phyloP scores from a whole-genome alignment of 2,888 invertebrate species.

The Caenorhabditis angaria region DNA sequence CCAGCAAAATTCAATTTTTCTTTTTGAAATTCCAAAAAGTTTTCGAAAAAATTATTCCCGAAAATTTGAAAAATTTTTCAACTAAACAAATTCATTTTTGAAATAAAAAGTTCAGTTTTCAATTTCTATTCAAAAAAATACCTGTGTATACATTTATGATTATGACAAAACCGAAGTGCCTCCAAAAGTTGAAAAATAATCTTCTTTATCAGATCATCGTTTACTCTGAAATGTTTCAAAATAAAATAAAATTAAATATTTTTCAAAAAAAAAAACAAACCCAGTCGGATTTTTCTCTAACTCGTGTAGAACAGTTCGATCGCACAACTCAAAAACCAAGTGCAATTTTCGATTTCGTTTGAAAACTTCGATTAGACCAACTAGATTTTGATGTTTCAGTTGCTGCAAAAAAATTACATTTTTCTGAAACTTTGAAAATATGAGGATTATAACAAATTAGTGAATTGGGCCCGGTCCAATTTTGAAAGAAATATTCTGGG shows the following conservation, averaged over 20 bases:
- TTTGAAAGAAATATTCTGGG: not conserved
- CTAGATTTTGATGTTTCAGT: conserved; percentile 94
- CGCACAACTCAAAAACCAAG: conserved; percentile 97
- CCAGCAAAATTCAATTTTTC: too few species aligned
- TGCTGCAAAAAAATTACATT: conserved; percentile 79
- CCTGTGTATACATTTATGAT: conserved; percentile 79
- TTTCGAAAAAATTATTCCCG: too few species aligned
- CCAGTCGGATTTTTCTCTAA: conserved; percentile 92
- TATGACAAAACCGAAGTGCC: conserved; percentile 94
- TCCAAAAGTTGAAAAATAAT: conserved; percentile 94
- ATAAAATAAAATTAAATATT: not conserved
- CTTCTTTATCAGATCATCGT: conserved; percentile 88
- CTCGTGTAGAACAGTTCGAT: conserved; percentile 94
- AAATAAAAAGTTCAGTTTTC: too few species aligned
- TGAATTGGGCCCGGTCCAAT: too few species aligned
- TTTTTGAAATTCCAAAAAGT: too few species aligned
- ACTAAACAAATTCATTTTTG: too few species aligned
- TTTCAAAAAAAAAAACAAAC: conserved; percentile 73
- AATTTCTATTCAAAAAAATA: too few species aligned
- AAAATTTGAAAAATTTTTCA: too few species aligned
- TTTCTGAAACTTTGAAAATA: too few species aligned
- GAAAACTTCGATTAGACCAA: conserved; percentile 96
- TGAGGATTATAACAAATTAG: too few species aligned
- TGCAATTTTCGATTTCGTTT: conserved; percentile 92
- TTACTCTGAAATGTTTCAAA: conserved; percentile 75